Percentiles rank a stretch among this genome's conserved stretches.
Conservation (phyloP, 2,113 vertebrate genomes). For the Cyphomyrus discorhynchus region DNA sequence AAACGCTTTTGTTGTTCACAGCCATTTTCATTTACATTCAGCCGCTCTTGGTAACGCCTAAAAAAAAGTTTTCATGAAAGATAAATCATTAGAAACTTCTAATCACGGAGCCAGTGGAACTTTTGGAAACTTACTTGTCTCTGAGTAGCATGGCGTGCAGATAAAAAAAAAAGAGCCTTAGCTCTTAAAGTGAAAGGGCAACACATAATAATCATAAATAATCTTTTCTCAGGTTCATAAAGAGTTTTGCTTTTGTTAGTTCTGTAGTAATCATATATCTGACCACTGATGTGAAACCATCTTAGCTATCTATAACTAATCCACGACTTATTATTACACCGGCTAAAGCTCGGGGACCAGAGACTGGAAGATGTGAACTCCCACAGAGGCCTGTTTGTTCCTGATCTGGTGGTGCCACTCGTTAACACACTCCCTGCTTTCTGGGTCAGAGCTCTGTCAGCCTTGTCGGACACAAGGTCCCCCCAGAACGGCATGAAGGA, state of each 20-base stretch:
- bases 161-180: neutral
- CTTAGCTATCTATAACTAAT: neutral
- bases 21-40: neutral
- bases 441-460: neutral
- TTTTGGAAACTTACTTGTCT: neutral
- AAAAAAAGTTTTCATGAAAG: neutral
- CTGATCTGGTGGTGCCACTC: neutral
- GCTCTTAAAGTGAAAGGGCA: neutral
- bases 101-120: neutral
- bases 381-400: neutral
- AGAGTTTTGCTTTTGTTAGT: neutral
- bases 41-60: neutral
- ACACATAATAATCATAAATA: neutral
- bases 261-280: neutral
- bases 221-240: neutral
- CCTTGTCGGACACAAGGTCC: neutral
- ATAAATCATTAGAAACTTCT: neutral
- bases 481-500: neutral
- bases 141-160: neutral
- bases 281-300: neutral
- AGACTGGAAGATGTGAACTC: neutral
- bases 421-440: neutral
- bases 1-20: neutral
- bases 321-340: neutral
- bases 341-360: neutral